Percentiles rank a stretch among this genome's conserved stretches.
phyloP scores from a whole-genome alignment of 2,797 vertebrate genomes.

The Tangara arthus region DNA sequence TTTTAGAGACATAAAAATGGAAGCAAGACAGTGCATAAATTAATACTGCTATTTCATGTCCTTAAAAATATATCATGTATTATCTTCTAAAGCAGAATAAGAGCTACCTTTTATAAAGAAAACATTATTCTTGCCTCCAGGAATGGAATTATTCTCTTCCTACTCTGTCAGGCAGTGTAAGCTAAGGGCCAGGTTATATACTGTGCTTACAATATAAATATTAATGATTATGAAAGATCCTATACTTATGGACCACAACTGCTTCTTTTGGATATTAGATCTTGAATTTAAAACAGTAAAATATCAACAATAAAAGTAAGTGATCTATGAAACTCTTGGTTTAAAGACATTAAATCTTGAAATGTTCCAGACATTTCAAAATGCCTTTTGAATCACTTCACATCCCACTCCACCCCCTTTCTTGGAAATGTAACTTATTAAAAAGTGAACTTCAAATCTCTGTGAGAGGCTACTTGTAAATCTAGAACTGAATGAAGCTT shows the following conservation, averaged over 20 bases:
- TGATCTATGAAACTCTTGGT: background rate
- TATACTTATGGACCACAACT: background rate
- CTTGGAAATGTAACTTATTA: constrained; percentile 50
- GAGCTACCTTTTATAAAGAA: background rate
- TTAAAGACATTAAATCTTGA: background rate
- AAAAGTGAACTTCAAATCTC: constrained; percentile 45
- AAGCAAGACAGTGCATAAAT: constrained; percentile 7
- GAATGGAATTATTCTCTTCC: background rate
- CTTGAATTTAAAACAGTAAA: constrained; percentile 18
- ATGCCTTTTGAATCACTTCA: background rate
- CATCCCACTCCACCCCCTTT: background rate
- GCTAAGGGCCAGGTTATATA: background rate
- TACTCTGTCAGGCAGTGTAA: constrained; percentile 9
- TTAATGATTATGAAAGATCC: background rate
- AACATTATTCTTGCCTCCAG: constrained; percentile 15
- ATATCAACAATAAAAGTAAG: background rate
- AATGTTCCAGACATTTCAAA: constrained; percentile 9
- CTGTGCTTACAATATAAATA: background rate
- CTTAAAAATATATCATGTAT: background rate
- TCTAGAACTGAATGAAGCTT: constrained; percentile 40
- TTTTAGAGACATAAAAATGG: background rate
- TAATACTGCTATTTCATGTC: constrained; percentile 35
- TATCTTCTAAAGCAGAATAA: constrained; percentile 19
- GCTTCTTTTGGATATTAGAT: background rate
- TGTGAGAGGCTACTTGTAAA: constrained; percentile 20